phyloP scores from a whole-genome alignment of 2,888 invertebrate species.

The Drosophila koepferae region DNA sequence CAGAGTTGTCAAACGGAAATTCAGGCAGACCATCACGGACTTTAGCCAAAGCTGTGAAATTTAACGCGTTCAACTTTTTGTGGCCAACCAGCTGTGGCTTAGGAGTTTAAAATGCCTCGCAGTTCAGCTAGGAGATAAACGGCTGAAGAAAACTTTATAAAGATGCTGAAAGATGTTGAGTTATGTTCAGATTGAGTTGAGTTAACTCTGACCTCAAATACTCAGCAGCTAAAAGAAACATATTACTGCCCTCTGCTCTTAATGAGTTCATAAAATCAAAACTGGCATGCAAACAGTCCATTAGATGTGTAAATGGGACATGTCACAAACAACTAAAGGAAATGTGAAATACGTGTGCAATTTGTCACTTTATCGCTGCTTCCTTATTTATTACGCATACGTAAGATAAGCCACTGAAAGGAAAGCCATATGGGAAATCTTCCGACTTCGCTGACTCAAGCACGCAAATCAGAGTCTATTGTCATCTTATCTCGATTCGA shows the following conservation, averaged over 20 bases:
- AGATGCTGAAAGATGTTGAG: slow-evolving; percentile 5
- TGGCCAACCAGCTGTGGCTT: slow-evolving; percentile 22
- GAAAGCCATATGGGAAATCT: slow-evolving; percentile 27
- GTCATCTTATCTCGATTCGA: slow-evolving; percentile 17
- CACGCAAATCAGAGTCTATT: slow-evolving; percentile 45
- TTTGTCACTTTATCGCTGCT: slow-evolving; percentile 41
- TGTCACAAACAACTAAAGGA: slow-evolving; percentile 35
- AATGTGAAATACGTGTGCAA: slow-evolving; percentile 42
- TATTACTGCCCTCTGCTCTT: background rate
- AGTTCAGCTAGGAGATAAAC: slow-evolving; percentile 11
- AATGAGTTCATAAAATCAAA: background rate
- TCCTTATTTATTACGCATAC: slow-evolving; percentile 28
- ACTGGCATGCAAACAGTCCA: slow-evolving; percentile 5
- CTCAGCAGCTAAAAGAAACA: background rate
- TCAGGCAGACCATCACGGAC: background rate
- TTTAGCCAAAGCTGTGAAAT: slow-evolving; percentile 26
- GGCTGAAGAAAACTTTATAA: slow-evolving; percentile 9
- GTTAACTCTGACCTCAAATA: background rate
- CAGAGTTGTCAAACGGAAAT: slow-evolving; percentile 7
- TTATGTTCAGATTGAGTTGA: background rate
- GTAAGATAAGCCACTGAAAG: slow-evolving; percentile 12
- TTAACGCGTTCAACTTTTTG: slow-evolving; percentile 40
- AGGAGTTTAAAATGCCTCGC: slow-evolving; percentile 4
- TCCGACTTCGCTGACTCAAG: background rate
- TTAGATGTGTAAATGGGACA: slow-evolving; percentile 13